Conservation (phyloP, 2,113 vertebrate species). For the Etheostoma spectabile region DNA sequence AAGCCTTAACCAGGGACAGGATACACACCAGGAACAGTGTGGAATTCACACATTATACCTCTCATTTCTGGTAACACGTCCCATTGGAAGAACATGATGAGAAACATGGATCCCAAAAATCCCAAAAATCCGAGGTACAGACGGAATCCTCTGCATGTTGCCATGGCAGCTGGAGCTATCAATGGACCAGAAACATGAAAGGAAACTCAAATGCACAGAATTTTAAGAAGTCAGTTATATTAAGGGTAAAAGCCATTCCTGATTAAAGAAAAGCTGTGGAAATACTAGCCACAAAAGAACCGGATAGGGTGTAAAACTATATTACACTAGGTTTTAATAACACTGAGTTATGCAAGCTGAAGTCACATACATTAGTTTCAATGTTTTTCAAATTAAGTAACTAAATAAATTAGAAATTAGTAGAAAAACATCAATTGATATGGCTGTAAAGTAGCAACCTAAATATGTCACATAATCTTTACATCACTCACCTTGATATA, state of each 20-base stretch:
- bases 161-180: slow-evolving; percentile 1
- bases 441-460: background rate
- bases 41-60: background rate
- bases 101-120: background rate
- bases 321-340: background rate
- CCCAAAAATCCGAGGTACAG: background rate
- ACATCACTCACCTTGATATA: background rate
- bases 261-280: background rate
- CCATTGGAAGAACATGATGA: background rate
- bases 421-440: background rate
- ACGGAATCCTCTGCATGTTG: background rate
- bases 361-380: background rate
- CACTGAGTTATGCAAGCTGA: background rate
- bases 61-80: background rate
- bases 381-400: background rate
- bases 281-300: background rate
- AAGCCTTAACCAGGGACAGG: background rate
- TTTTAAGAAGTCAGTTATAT: background rate
- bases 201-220: background rate
- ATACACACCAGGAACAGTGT: background rate
- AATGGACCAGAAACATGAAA: slow-evolving; percentile 1
- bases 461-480: background rate
- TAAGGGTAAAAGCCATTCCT: background rate
- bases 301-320: background rate
- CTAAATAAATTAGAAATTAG: background rate